phyloP scores from a whole-genome alignment of 30 jellyfish, hydroid and myxozoan species.

The Chrysaora quinquecirrha region DNA sequence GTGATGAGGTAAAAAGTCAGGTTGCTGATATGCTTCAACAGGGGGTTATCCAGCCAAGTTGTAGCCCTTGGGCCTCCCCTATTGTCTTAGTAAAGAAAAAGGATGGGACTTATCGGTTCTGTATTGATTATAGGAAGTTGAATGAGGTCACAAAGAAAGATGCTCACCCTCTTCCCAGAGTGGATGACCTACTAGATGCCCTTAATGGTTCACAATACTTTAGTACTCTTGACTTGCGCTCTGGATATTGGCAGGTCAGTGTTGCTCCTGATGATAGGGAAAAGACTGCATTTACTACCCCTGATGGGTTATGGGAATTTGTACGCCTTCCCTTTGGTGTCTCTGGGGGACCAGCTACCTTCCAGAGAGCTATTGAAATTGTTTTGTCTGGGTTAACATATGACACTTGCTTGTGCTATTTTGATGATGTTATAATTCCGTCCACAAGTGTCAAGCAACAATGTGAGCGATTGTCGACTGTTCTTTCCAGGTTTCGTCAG shows the following conservation, averaged over 20 bases:
- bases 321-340: constrained; percentile 61
- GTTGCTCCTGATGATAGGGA: constrained; percentile 51
- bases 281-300: constrained; percentile 57
- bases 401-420: constrained; percentile 57
- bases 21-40: constrained; percentile 51
- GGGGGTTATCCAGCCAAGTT: constrained; percentile 54
- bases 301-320: constrained; percentile 52
- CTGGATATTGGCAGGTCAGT: too few relatives aligned
- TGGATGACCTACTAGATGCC: constrained; percentile 53
- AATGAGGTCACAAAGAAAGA: constrained; percentile 53
- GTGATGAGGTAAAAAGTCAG: constrained; percentile 42
- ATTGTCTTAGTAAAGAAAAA: too few relatives aligned
- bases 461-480: constrained; percentile 10
- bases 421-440: constrained; percentile 56
- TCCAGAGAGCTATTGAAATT: constrained; percentile 60
- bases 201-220: constrained; percentile 26
- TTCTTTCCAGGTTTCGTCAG: constrained; percentile 21
- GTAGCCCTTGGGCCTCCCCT: constrained; percentile 65
- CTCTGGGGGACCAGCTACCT: constrained; percentile 66
- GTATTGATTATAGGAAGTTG: constrained; percentile 51
- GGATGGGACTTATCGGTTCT: too few relatives aligned
- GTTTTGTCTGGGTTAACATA: constrained; percentile 56
- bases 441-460: constrained; percentile 27
- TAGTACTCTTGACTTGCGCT: constrained; percentile 52
- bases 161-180: constrained; percentile 65